A percentile compares a stretch with the other conserved stretches of the same genome.
Conservation (phyloP, 2,888 invertebrate genomes). For the Drosophila limbata region DNA sequence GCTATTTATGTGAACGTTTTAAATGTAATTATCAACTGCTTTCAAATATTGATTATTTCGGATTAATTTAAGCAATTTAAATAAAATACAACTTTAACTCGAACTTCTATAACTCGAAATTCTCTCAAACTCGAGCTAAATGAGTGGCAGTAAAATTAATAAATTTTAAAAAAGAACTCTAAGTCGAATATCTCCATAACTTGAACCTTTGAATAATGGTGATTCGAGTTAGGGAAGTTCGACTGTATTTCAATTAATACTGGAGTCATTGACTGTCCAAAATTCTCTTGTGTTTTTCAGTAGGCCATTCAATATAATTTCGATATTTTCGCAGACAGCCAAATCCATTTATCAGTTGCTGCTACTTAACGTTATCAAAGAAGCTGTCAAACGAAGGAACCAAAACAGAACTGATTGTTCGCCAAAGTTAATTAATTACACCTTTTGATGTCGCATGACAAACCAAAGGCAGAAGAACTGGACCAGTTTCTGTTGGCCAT, state of each 20-base stretch:
- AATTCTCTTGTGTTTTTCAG: background rate
- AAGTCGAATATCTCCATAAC: too few relatives aligned
- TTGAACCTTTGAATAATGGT: too few relatives aligned
- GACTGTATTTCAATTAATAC: too few relatives aligned
- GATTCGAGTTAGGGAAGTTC: too few relatives aligned
- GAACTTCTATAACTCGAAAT: too few relatives aligned
- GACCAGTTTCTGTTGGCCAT: constrained; percentile 55
- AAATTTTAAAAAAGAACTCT: too few relatives aligned
- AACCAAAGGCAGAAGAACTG: constrained; percentile 44
- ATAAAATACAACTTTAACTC: too few relatives aligned
- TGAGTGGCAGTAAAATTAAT: too few relatives aligned
- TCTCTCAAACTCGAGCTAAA: too few relatives aligned
- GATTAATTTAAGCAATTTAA: background rate
- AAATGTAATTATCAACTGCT: background rate
- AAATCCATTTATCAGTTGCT: constrained; percentile 36
- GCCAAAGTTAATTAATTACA: constrained; percentile 46
- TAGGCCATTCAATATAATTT: constrained; percentile 1
- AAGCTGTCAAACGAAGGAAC: constrained; percentile 28
- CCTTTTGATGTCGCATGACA: constrained; percentile 38
- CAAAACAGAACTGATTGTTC: constrained; percentile 26
- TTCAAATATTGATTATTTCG: background rate
- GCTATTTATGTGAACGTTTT: background rate
- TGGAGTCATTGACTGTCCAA: constrained; percentile 2
- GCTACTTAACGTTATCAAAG: constrained; percentile 32
- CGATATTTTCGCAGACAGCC: constrained; percentile 12